phyloP scores from a whole-genome alignment of 1,140 invertebrate genomes.

The Chironomus tepperi region DNA sequence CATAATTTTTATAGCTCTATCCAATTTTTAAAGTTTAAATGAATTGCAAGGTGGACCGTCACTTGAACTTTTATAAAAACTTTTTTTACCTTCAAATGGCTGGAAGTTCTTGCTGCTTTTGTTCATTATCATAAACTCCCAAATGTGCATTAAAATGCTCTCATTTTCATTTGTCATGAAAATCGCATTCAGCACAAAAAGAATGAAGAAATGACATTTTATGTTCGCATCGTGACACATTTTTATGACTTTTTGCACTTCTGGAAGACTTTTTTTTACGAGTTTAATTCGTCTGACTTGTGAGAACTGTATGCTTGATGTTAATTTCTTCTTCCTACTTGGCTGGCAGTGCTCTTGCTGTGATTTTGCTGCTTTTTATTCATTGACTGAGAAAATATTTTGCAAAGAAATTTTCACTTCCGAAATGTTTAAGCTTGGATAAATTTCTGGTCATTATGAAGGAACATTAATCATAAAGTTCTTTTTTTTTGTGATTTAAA shows the following conservation, averaged over 20 bases:
- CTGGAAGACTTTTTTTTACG: slow-evolving; percentile 8
- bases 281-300: not conserved
- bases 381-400: not conserved
- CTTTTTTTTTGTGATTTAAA: too few species aligned
- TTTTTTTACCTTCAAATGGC: too few species aligned
- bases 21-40: not conserved
- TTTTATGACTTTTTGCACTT: slow-evolving; percentile 8
- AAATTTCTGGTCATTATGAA: too few species aligned
- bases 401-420: too few species aligned
- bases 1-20: not conserved
- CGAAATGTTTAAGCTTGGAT: too few species aligned
- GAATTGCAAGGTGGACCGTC: not conserved
- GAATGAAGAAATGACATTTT: not conserved
- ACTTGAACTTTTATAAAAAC: too few species aligned
- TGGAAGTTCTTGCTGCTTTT: too few species aligned
- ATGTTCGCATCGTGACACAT: slow-evolving; percentile 5
- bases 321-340: not conserved
- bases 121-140: too few species aligned
- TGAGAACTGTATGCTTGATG: not conserved
- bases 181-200: not conserved
- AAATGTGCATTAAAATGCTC: too few species aligned
- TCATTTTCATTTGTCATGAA: too few species aligned
- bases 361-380: not conserved
- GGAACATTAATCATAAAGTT: too few species aligned
- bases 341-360: not conserved